A percentile compares a stretch with the other conserved stretches of the same genome.
Conservation (phyloP, 2,113 vertebrate genomes). For the Gallinago paraguaiae region DNA sequence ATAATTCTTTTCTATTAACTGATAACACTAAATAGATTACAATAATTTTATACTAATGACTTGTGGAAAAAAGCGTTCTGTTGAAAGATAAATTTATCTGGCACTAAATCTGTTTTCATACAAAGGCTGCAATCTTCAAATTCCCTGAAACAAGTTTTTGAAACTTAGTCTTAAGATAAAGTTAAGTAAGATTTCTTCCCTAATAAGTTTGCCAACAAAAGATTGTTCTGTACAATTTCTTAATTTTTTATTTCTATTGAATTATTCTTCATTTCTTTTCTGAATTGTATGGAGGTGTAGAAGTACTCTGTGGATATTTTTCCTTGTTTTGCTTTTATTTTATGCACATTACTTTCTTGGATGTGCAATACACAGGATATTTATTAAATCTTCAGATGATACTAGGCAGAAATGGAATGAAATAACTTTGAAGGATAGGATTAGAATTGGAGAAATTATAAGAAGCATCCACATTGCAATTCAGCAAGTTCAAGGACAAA, state of each 20-base stretch:
- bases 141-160: neutral
- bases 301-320: neutral
- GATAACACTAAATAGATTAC: neutral
- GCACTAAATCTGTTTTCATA: neutral
- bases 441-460: neutral
- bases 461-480: neutral
- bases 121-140: neutral
- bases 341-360: neutral
- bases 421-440: neutral
- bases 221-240: neutral
- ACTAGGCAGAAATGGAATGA: neutral
- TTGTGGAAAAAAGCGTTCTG: neutral
- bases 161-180: neutral
- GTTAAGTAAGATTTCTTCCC: neutral
- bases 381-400: neutral
- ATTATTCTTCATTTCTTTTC: neutral
- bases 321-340: neutral
- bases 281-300: neutral
- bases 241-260: neutral
- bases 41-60: neutral
- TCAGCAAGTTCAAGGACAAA: neutral
- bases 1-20: neutral
- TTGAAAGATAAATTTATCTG: neutral
- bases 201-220: neutral
- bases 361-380: neutral